phyloP scores from a whole-genome alignment of 2,888 invertebrate genomes.

The Chaitophorus viminalis region DNA sequence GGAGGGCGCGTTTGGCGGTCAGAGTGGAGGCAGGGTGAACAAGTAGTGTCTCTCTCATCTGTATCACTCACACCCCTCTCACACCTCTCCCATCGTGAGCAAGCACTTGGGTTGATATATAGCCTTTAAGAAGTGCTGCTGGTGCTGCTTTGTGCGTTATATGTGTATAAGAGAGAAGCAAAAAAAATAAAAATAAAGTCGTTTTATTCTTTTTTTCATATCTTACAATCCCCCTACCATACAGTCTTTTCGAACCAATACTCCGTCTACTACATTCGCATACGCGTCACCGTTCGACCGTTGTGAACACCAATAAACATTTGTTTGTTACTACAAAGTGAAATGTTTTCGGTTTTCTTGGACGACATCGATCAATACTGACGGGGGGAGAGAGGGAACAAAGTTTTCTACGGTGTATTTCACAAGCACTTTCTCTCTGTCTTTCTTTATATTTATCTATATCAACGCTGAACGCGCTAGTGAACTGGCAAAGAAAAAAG shows the following conservation, averaged over 20 bases:
- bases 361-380: not conserved
- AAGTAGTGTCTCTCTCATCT: not conserved
- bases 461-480: too few species aligned
- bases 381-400: too few species aligned
- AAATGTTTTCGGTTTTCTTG: not conserved
- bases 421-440: too few species aligned
- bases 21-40: not conserved
- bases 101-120: not conserved
- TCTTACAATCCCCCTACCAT: not conserved
- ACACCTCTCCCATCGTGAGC: not conserved
- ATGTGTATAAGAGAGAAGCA: not conserved
- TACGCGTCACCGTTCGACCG: not conserved
- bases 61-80: not conserved
- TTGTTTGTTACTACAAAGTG: not conserved
- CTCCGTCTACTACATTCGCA: not conserved
- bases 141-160: not conserved
- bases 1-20: not conserved
- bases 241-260: not conserved
- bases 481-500: too few species aligned
- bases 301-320: not conserved
- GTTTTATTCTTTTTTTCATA: slow-evolving; percentile 3
- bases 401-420: too few species aligned
- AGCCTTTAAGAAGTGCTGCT: not conserved
- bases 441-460: too few species aligned
- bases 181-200: too few species aligned